These are phyloP conservation scores for Pocillopora verrucosa DNA, from an alignment of 64 coral and sea anemone genomes.

Conservation along the genomic window DNA sequence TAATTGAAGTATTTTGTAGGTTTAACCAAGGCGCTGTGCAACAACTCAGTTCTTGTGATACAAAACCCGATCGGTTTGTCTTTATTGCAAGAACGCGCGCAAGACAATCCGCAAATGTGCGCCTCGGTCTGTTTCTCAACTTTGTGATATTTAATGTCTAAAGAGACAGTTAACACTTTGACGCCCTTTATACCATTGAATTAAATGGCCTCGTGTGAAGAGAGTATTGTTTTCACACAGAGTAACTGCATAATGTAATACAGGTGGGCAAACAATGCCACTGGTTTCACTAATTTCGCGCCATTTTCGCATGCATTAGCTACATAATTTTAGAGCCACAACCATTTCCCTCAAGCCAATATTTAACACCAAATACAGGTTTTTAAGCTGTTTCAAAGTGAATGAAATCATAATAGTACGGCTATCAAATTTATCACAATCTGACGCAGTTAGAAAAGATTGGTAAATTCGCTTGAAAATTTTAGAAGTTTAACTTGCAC, in stretches of 20 bases:
- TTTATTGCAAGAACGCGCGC: neutral
- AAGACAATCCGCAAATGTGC: neutral
- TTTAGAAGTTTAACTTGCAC: too few species aligned
- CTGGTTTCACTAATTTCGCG: neutral
- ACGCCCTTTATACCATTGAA: neutral
- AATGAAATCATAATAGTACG: too few species aligned
- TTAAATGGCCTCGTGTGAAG: constrained; percentile 10
- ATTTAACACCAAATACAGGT: neutral
- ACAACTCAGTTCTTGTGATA: neutral
- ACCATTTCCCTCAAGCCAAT: neutral
- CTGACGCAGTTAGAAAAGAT: too few species aligned
- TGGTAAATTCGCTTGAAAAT: too few species aligned
- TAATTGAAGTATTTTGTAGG: neutral
- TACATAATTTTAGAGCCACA: neutral
- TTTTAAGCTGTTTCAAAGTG: neutral
- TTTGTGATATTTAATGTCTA: neutral
- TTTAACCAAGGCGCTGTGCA: neutral
- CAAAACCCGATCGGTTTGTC: neutral
- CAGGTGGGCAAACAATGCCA: neutral
- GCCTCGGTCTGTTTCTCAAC: neutral
- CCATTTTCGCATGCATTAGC: neutral
- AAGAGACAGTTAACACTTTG: constrained; percentile 34
- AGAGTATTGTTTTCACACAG: constrained; percentile 7
- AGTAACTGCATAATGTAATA: neutral
- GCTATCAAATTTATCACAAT: too few species aligned